Conservation (phyloP, 1,140 invertebrate species). For the Cherax destructor region DNA sequence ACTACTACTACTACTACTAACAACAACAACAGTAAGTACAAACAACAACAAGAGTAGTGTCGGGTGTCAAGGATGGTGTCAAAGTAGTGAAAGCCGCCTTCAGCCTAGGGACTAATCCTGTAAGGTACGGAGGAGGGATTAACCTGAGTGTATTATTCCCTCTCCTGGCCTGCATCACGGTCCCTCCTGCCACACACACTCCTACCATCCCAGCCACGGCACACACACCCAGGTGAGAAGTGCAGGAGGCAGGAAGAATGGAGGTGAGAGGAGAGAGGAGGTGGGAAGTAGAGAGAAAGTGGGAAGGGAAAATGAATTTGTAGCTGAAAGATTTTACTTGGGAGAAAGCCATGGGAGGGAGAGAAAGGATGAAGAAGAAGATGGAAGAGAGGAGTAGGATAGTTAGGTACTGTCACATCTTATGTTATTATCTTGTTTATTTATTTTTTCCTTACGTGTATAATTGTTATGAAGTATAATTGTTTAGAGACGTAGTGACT, state of each 20-base stretch:
- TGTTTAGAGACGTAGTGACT: no score
- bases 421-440: no score
- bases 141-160: background rate
- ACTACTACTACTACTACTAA: no score
- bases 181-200: no score
- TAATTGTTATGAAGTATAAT: no score
- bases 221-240: no score
- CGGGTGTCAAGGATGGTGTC: slow-evolving; percentile 1
- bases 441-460: no score
- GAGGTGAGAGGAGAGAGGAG: background rate
- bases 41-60: background rate
- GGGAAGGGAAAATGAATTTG: background rate
- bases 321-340: no score
- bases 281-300: background rate
- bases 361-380: background rate
- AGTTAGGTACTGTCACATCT: no score
- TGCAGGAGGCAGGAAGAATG: background rate
- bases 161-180: background rate
- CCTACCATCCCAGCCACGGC: no score
- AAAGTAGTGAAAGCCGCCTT: background rate
- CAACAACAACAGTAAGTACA: background rate
- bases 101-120: background rate
- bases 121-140: slow-evolving; percentile 7
- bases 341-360: no score
- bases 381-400: background rate